phyloP scores from a whole-genome alignment of 2,888 invertebrate genomes.

The Plagodis pulveraria region DNA sequence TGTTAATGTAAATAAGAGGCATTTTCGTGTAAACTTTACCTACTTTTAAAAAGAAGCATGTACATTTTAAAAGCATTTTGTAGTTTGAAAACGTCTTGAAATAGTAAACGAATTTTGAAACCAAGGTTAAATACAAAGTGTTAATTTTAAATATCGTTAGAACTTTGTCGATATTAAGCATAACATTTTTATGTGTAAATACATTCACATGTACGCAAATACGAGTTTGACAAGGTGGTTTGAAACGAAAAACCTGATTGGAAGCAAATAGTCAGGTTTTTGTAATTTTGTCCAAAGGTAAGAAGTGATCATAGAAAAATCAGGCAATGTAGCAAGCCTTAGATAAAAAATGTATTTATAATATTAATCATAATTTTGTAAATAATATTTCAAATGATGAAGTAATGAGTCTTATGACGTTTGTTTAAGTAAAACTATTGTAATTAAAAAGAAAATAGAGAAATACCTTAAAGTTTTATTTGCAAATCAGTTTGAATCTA shows the following conservation, averaged over 20 bases:
- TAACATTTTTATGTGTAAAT: background rate
- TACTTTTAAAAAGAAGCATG: too few species aligned
- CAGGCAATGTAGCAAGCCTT: constrained; percentile 17
- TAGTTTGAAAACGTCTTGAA: background rate
- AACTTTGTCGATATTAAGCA: background rate
- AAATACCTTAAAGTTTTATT: too few species aligned
- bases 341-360: constrained; percentile 11
- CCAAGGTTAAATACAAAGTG: background rate
- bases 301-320: constrained; percentile 17
- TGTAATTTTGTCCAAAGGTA: constrained; percentile 16
- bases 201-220: background rate
- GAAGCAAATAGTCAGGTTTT: constrained; percentile 1
- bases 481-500: too few species aligned
- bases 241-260: background rate
- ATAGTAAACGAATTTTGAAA: background rate
- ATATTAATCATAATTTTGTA: constrained; percentile 12
- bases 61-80: background rate
- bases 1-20: too few species aligned
- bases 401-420: background rate
- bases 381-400: constrained; percentile 9
- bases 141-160: too few species aligned
- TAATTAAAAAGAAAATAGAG: too few species aligned
- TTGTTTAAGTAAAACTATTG: too few species aligned
- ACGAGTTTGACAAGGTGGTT: constrained; percentile 6
- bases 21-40: too few species aligned